Evolutionary conservation across 2,113 vertebrate genomes (phyloP), one percentile per base, ranked within the genome.

Genomic region (Sprattus sprattus): DNA sequence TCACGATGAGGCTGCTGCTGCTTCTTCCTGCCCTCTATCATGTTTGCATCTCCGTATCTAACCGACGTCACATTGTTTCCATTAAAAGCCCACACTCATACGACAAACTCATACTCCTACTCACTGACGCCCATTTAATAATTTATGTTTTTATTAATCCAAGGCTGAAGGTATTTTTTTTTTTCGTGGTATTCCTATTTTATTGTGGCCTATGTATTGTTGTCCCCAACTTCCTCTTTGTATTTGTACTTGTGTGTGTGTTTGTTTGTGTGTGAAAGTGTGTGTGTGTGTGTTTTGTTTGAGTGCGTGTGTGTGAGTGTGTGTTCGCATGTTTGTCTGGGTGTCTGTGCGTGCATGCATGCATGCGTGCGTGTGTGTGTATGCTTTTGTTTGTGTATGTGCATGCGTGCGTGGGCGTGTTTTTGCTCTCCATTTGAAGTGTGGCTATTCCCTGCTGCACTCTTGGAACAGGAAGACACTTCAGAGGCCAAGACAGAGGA

Each of bases 181-280:
- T 60, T 87, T 39, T 81, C 80, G 78, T n/a, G n/a, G n/a, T n/a
- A n/a, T n/a, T 78, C 57, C 45, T 82, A 50, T 78, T 71, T 67
- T 10, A 25, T 67, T 67, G 60, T 67, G 60, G 11, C 8, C 1
- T 28, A 39, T 75, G 2, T 15, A 15, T 32, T 75, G 18, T 39
- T 75, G 39, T 39, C 28, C 22, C 9, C 9, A 6, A 28, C 8
- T n/a, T 4, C 7, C 8, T 25, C 64, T 32, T 32, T 71, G 47
- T 57, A 57, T 80, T 11, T 75, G 28, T 75, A 8, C 15, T 8
- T 32, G 67, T 75, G 25, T 75, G 67, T 67, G 25, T 75, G 10
- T 39, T 11, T 75, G 28, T 32, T 13, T 54, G n/a, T 32, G 2
- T 75, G 28, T 7, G 25, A 10, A 3, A 32, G 25, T 39, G 28